phyloP scores from a whole-genome alignment of 2,888 invertebrate genomes.

The Agrochola macilenta region DNA sequence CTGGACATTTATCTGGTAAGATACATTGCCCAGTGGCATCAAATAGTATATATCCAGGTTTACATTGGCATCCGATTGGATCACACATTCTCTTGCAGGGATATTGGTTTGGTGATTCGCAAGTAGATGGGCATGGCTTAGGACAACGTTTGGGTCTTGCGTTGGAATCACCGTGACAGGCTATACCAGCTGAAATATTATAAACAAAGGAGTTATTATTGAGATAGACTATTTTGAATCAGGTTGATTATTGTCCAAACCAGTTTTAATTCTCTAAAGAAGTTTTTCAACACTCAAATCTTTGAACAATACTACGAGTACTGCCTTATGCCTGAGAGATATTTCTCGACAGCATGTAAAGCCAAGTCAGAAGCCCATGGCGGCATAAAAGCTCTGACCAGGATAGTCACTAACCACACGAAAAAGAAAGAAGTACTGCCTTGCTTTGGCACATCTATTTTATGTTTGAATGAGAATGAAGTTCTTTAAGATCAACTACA shows the following conservation, averaged over 20 bases:
- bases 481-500: too few relatives aligned
- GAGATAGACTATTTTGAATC: background rate
- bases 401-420: too few relatives aligned
- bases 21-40: conserved; percentile 68
- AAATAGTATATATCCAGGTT: conserved; percentile 68
- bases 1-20: conserved; percentile 69
- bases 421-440: too few relatives aligned
- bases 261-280: too few relatives aligned
- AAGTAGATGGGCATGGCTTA: conserved; percentile 72
- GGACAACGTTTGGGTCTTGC: conserved; percentile 69
- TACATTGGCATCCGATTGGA: conserved; percentile 73
- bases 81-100: conserved; percentile 66
- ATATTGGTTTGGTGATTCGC: conserved; percentile 65
- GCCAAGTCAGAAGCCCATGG: too few relatives aligned
- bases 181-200: conserved; percentile 50
- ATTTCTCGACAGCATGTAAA: too few relatives aligned
- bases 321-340: too few relatives aligned
- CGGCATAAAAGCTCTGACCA: too few relatives aligned
- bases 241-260: background rate
- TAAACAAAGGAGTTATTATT: background rate
- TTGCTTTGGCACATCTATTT: background rate
- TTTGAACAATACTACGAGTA: background rate
- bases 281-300: background rate
- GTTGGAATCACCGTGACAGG: conserved; percentile 73
- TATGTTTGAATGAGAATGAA: background rate